phyloP scores from a whole-genome alignment of 2,888 invertebrate genomes.

The Argyresthia albistria region DNA sequence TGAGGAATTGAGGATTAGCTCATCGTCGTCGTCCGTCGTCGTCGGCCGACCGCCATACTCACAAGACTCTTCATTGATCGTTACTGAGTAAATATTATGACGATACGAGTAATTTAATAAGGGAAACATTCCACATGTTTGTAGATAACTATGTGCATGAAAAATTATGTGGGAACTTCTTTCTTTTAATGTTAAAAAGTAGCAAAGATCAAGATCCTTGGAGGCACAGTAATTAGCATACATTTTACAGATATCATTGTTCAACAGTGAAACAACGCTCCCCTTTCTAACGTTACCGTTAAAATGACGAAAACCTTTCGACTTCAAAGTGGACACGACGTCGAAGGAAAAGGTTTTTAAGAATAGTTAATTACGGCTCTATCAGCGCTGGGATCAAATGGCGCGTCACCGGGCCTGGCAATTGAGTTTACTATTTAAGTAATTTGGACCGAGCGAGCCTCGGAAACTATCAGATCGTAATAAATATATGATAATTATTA shows the following conservation, averaged over 20 bases:
- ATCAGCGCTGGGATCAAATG: conserved; percentile 27
- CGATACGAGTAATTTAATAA: too few relatives aligned
- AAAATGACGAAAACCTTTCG: conserved; percentile 36
- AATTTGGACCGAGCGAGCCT: conserved; percentile 29
- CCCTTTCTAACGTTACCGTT: conserved; percentile 36
- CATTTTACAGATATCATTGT: conserved; percentile 22
- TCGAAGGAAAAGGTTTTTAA: conserved; percentile 24
- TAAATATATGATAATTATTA: conserved; percentile 22
- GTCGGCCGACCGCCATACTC: background rate
- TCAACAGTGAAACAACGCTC: conserved; percentile 13
- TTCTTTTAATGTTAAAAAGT: background rate
- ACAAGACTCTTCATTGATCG: too few relatives aligned
- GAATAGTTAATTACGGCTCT: conserved; percentile 45
- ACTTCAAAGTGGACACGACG: conserved; percentile 18
- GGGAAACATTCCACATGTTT: too few relatives aligned
- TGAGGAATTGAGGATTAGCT: conserved; percentile 39
- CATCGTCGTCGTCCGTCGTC: conserved; percentile 17
- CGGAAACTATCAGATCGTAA: conserved; percentile 25
- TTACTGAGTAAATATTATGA: too few relatives aligned
- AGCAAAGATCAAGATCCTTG: background rate
- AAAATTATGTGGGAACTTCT: background rate
- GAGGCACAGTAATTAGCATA: conserved; percentile 12
- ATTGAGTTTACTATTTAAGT: conserved; percentile 54
- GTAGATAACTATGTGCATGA: background rate
- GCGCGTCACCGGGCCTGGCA: conserved; percentile 23